Conservation (phyloP, 2,888 invertebrate species). For the Acleris emargana region DNA sequence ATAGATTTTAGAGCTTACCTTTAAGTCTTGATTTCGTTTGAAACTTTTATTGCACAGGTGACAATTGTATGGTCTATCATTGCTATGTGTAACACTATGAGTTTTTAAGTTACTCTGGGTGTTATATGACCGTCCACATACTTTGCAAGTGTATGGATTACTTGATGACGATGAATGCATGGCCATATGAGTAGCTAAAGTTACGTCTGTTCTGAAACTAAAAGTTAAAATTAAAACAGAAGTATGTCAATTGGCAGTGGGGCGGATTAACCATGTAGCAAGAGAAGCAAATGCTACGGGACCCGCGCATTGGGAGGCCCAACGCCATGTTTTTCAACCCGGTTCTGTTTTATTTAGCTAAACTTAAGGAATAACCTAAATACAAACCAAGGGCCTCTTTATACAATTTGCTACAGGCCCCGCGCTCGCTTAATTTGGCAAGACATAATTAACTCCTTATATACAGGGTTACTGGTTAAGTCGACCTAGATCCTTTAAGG, state of each 20-base stretch:
- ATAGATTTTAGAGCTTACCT: conserved; percentile 66
- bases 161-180: conserved; percentile 54
- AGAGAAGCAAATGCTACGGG: no score
- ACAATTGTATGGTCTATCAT: conserved; percentile 87
- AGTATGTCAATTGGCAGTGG: not conserved
- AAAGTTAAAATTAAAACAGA: not conserved
- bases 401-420: no score
- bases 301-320: no score
- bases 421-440: no score
- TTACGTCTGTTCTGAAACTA: conserved; percentile 87
- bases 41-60: conserved; percentile 88
- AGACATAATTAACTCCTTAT: no score
- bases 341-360: no score
- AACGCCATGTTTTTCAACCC: no score
- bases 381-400: no score
- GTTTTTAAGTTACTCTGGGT: conserved; percentile 87
- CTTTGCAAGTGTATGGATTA: conserved; percentile 75
- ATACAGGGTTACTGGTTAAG: no score
- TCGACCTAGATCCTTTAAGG: no score
- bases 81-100: conserved; percentile 88
- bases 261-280: no score
- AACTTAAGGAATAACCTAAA: no score
- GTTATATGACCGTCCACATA: conserved; percentile 88
- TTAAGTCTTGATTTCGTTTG: conserved; percentile 89
- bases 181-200: conserved; percentile 85